Evolutionary conservation across 2,113 vertebrate genomes (phyloP), one percentile per base, ranked within the genome.

Genomic region (Bostrychus sinensis): DNA sequence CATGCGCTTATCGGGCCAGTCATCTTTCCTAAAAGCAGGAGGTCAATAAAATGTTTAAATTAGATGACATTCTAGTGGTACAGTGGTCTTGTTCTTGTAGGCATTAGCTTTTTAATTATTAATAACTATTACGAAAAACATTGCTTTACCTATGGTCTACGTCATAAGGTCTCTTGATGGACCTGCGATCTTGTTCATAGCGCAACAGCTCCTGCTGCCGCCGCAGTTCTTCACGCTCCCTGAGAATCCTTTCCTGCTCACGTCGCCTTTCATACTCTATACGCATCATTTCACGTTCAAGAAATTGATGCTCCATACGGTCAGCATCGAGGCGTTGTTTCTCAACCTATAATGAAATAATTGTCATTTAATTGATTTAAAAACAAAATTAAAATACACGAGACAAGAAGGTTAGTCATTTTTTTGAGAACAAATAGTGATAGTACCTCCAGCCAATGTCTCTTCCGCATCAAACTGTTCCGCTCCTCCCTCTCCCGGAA

Each of bases 151-250:
- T 93, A 77, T 87, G 64, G 0, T 98, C 95, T 55, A 93, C 74
- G 68, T 95, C 94, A 0, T 93, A 97, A 1, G 94, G 95, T 67
- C 97, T 91, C 65, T 97, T 94, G 1, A 95, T 2, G 0, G 93
- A 86, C 0, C 95, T 88, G 0, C 96, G 88, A 0, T 97, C 96
- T 75, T 98, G 97, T 4, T 98, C 97, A 0, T 91, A 97, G 50
- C 96, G 94, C 5, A 99, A 84, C 80, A 96, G 95, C 5, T 98
- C 97, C 68, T 98, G 97, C 87, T 98, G 96, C 0, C 96, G 89
- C 0, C 96, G 91, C 68, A 98, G 91, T 86, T 98, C 96, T 0
- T 98, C 97, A 0, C 96, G 91, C 90, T 98, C 96, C 0, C 96
- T 86, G 32, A 96, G 92, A 85, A 99, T 98, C 7, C 97, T 86